Conservation (phyloP, 2,888 invertebrate genomes). For the Hirtodrosophila trivittata region DNA sequence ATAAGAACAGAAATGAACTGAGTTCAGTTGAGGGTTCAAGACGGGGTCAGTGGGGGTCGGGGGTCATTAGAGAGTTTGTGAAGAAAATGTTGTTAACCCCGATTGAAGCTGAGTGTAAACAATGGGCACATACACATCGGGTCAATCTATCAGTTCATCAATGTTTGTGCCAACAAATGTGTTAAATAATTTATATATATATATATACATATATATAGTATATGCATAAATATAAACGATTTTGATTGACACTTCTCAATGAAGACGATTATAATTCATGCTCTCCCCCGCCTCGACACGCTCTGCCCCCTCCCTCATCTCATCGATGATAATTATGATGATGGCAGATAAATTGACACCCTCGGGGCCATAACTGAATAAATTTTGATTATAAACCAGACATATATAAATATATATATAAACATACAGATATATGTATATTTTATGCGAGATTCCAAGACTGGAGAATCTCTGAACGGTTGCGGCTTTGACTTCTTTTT, state of each 20-base stretch:
- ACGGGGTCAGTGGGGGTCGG: no score
- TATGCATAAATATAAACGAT: conserved; percentile 15
- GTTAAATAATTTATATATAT: no score
- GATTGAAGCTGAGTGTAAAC: no score
- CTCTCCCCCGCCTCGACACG: no score
- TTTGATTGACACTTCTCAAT: conserved; percentile 68
- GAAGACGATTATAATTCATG: conserved; percentile 29
- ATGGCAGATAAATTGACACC: conserved; percentile 73
- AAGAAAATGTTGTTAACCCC: no score
- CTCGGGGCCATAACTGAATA: conserved; percentile 61
- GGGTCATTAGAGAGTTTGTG: no score
- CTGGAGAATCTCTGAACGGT: no score
- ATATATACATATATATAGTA: no score
- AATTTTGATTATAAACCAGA: conserved; percentile 52
- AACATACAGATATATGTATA: conserved; percentile 8
- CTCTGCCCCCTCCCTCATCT: not conserved
- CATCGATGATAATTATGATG: conserved; percentile 45
- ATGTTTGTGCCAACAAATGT: conserved; percentile 9
- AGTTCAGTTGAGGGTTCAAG: no score
- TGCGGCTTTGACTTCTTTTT: not conserved
- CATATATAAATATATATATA: not conserved
- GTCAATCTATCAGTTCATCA: conserved; percentile 40
- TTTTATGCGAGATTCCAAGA: conserved; percentile 24
- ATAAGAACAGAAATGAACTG: no score
- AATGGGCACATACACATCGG: not conserved